Base-by-base conservation (phyloP, 2,888 invertebrate species). In the Drosophila trichaetosa region DNA sequence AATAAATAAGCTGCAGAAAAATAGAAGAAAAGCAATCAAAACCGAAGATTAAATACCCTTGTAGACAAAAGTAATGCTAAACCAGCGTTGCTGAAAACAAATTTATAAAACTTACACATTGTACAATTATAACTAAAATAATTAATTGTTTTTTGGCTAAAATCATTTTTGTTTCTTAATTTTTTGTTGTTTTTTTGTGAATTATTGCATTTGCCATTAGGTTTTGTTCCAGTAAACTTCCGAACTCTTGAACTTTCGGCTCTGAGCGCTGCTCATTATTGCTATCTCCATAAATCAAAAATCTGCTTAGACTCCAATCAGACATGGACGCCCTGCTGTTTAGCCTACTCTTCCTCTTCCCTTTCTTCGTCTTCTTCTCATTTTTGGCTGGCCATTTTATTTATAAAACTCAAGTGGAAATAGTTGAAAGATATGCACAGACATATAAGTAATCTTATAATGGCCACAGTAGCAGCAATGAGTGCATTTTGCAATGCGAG, bases 371-470 rank as follows among this genome's bases (percentile, higher is more conserved):
- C 18, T 53, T 53, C 31, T 42, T 38, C 18, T 36, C 18, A 46
- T 42, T 40, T 49, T 51, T 57, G 54, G 46, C 49, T 54, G 70
- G 60, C 46, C 52, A 51, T 77, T 81, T 68, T 82, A 75, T 82
- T 81, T 75, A 64, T 72, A 69, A 74, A 85, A 70, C 80, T 83
- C 80, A 83, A 83, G 89, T 88, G 86, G 86, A 61, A 54, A 48
- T 66, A 64, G 68, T 62, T 70, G 54, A 66, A 58, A 70, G 65
- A 70, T 57, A 52, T 74, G 62, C 46, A 65, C 59, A 53, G 52
- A 58, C 16, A 54, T 36, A 56, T 56, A 56, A 36, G 27, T 72
- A 65, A 77, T 67, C 59, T 27, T 49, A 46, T 70, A 67, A 53
- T 65, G 69, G 61, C n/a, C 63, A 56, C 54, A 56, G 65, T 49